Base-by-base conservation (phyloP, 2,797 vertebrate species). In the Rhinoraja longicauda region DNA sequence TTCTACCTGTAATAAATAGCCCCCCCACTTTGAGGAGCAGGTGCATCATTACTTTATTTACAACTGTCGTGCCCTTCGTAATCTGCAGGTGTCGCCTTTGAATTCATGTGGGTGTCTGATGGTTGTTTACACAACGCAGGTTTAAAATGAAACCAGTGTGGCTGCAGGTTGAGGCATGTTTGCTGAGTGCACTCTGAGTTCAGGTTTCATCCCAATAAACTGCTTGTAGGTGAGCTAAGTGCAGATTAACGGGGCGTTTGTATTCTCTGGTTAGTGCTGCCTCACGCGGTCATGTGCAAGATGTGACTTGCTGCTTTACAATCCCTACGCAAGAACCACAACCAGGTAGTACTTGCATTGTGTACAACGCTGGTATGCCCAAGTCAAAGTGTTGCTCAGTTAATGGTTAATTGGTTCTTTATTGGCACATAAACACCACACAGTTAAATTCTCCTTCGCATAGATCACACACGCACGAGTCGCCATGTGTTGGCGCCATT, bases 41-140 rank as follows among this genome's bases (percentile, higher is more conserved):
- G 84, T 88, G 84, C n/a, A 0, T 36, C 17, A 29, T 32, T 21
- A 4, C 59, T 32, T 67, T 67, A 93, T 77, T 93, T 93, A 77
- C 92, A 93, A 7, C 73, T 62, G 3, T 6, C 57, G 29, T 32
- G 72, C 39, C 57, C 59, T 93, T 76, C 6, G 4, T 29, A 45
- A 32, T 81, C 32, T 59, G 32, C 59, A 64, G 78, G 29, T 76
- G 73, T 59, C 53, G 21, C 73, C 59, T 19, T 53, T 93, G 32
- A 59, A 93, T 93, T 93, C 78, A 93, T 53, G 12, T 76, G 92
- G 57, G 78, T 93, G 92, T 88, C 84, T 88, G 59, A 67, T 67
- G 17, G 29, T 88, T 88, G 84, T 88, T 88, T 88, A 88, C 59
- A 64, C 59, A 10, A 32, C n/a, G 15, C 57, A 32, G 0, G 7